phyloP scores from a whole-genome alignment of 2,113 vertebrate species.

The Rhadina sibilatrix region DNA sequence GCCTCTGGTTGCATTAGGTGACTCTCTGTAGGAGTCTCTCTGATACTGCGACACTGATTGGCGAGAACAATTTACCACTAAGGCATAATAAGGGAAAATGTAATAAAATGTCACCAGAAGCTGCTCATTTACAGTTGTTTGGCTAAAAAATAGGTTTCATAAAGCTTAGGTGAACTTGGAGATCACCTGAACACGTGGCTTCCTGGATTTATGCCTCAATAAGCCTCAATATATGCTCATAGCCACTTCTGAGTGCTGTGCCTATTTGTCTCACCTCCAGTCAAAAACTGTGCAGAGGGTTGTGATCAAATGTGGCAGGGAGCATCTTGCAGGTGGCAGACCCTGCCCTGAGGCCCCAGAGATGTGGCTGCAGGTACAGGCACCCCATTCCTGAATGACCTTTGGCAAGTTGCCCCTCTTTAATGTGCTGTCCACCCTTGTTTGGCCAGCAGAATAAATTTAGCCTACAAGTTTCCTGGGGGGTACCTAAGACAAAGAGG shows the following conservation, averaged over 20 bases:
- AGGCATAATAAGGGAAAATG: conserved; percentile 67
- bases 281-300: background rate
- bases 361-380: background rate
- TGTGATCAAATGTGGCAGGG: background rate
- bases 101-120: conserved; percentile 66
- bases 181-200: conserved; percentile 42
- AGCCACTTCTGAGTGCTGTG: conserved; percentile 38
- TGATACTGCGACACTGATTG: conserved; percentile 45
- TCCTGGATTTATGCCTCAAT: conserved; percentile 65
- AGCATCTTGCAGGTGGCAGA: background rate
- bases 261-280: background rate
- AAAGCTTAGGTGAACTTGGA: conserved; percentile 53
- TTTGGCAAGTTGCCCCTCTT: background rate
- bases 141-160: conserved; percentile 76
- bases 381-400: background rate
- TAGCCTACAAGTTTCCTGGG: background rate
- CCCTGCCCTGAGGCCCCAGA: background rate
- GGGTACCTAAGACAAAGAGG: background rate
- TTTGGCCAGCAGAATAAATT: background rate
- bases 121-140: conserved; percentile 63
- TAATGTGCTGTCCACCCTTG: background rate
- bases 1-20: background rate
- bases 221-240: conserved; percentile 42
- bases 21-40: background rate
- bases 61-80: conserved; percentile 59